phyloP scores from a whole-genome alignment of 2,888 invertebrate genomes.

The Nephrotoma flavescens region DNA sequence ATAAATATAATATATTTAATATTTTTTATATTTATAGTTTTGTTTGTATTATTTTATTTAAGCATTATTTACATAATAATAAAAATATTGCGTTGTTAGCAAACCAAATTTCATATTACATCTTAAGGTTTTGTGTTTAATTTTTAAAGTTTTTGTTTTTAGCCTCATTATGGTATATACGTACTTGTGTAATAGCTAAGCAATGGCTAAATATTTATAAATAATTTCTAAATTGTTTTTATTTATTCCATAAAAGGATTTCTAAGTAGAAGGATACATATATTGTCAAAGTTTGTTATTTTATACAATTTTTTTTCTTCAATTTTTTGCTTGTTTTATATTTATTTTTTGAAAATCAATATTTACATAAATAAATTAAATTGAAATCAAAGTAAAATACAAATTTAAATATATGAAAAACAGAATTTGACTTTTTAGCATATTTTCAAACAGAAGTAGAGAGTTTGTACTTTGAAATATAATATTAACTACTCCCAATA shows the following conservation, averaged over 20 bases:
- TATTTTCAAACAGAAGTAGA: neutral
- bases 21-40: neutral
- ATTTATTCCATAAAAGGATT: neutral
- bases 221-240: neutral
- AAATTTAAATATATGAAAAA: neutral
- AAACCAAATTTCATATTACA: neutral
- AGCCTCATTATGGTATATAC: neutral
- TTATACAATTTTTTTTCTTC: neutral
- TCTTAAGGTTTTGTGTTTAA: neutral
- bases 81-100: neutral
- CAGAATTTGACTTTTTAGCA: neutral
- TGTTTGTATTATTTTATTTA: neutral
- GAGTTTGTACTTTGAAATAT: neutral
- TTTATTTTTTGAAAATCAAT: neutral
- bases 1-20: neutral
- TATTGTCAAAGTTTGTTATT: neutral
- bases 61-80: neutral
- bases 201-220: neutral
- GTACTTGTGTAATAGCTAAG: neutral
- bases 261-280: neutral
- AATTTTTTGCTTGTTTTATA: neutral
- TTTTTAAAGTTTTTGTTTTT: neutral
- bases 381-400: neutral
- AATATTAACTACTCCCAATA: neutral
- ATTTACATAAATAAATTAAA: neutral